Evolutionary conservation across 2,113 vertebrate species (phyloP).

Genomic region (Rhinolophus sinicus): DNA sequence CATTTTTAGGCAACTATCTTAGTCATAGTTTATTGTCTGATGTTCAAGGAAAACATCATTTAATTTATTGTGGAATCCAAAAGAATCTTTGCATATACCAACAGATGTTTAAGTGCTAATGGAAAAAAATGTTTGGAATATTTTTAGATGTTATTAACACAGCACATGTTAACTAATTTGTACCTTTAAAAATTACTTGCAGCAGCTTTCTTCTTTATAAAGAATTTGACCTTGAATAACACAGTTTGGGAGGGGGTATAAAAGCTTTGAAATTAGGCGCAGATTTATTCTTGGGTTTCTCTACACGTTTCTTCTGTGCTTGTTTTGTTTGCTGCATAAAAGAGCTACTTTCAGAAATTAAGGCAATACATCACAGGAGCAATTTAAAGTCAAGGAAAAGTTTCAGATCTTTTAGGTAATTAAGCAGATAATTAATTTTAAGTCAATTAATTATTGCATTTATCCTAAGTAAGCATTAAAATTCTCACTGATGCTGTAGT

Average conservation of each 20-base stretch:
- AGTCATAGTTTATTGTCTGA: conserved; percentile 51
- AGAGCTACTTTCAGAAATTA: background rate
- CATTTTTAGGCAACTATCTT: conserved; percentile 32
- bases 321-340: background rate
- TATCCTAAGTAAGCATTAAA: conserved; percentile 27
- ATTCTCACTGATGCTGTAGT: background rate
- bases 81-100: conserved; percentile 74
- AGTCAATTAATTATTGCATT: background rate
- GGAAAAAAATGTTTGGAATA: conserved; percentile 79
- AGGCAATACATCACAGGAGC: background rate
- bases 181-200: conserved; percentile 77
- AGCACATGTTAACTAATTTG: conserved; percentile 77
- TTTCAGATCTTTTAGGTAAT: background rate
- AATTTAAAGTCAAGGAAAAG: background rate
- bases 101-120: conserved; percentile 85
- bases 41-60: conserved; percentile 79
- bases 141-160: conserved; percentile 85
- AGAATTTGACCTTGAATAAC: conserved; percentile 79
- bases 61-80: conserved; percentile 76
- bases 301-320: background rate
- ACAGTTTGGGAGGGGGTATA: conserved; percentile 14
- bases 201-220: conserved; percentile 70
- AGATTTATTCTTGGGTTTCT: background rate
- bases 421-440: conserved; percentile 2
- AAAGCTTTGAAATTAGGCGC: background rate